Base-by-base conservation (phyloP, 2,888 invertebrate genomes). In the Sinhomidia bicolor region DNA sequence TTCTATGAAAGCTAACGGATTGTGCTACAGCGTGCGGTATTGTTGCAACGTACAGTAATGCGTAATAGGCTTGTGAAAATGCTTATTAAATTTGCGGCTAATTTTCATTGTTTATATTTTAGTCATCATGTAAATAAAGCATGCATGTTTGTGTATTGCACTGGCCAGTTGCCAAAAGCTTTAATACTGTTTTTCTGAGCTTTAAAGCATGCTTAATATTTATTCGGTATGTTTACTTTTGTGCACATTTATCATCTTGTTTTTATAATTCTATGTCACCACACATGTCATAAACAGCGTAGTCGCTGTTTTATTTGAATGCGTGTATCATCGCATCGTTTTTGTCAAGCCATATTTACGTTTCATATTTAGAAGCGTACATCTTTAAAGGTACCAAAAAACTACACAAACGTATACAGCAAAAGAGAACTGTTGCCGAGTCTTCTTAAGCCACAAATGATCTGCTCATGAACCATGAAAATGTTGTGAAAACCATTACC, bases 381-480 rank as follows among this genome's bases (percentile, higher is more conserved):
- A 36, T 5, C 32, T 36, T 68, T 17, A 68, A 68, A 68, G 68
- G 60, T 26, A 60, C 60, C 60, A 60, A 23, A 54, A 54, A n/a
- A 17, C 12, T 23, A 47, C 12, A 47, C 14, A 47, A 7, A 41
- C 10, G 14, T 14, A 9, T 14, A 47, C 9, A 47, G 14, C 68
- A 36, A 68, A 26, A 7, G 71, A 44, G 20, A 0, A 20, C 23
- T 44, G 20, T 17, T 41, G n/a, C 17, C 41, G 17, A 32, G 17
- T 29, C 32, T 10, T n/a, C 3, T 32, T 62, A 65, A 81, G 71
- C 82, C 82, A 54, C 47, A 65, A 65, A 68, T 71, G 71, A 23
- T 71, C 41, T 71, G 71, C 20, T 26, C 68, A 82, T 14, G 29
- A 32, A 82, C 68, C 82, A 68, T 82, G 82, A 82, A 82, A 81